Conservation (phyloP, 2,888 invertebrate genomes). For the Venustoraphidia nigricollis region DNA sequence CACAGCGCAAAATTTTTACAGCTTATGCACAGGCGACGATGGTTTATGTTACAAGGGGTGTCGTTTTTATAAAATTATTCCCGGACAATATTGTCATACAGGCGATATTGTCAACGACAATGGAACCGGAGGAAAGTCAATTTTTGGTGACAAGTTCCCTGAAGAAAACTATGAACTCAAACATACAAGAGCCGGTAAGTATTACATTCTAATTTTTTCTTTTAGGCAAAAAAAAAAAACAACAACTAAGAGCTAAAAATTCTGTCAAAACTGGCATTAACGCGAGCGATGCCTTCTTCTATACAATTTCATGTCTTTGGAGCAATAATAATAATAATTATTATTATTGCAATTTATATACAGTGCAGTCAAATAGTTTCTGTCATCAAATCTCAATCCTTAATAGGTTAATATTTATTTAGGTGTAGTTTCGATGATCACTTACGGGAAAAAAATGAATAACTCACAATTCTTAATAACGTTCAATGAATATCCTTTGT, state of each 20-base stretch:
- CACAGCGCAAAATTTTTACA: slow-evolving; percentile 27
- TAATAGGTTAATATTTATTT: slow-evolving; percentile 9
- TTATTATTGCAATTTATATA: too few relatives aligned
- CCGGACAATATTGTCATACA: slow-evolving; percentile 33
- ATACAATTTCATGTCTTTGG: too few relatives aligned
- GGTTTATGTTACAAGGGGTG: slow-evolving; percentile 22
- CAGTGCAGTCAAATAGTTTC: too few relatives aligned
- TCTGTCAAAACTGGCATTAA: too few relatives aligned
- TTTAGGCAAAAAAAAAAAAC: background rate
- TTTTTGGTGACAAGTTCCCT: slow-evolving; percentile 29
- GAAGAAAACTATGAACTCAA: slow-evolving; percentile 30
- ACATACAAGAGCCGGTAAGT: slow-evolving; percentile 28
- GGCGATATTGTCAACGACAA: slow-evolving; percentile 35
- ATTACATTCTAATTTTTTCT: background rate
- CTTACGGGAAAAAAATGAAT: slow-evolving; percentile 23
- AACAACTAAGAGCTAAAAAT: background rate
- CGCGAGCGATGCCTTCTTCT: too few relatives aligned
- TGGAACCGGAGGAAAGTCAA: slow-evolving; percentile 32
- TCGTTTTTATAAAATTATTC: slow-evolving; percentile 30
- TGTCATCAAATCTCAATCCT: background rate
- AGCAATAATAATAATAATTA: too few relatives aligned
- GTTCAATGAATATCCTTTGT: slow-evolving; percentile 25
- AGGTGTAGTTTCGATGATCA: slow-evolving; percentile 30
- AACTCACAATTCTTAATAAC: slow-evolving; percentile 35
- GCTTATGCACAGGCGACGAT: slow-evolving; percentile 19